Base-by-base conservation (phyloP, 2,113 vertebrate genomes). In the Lagenorhynchus albirostris region DNA sequence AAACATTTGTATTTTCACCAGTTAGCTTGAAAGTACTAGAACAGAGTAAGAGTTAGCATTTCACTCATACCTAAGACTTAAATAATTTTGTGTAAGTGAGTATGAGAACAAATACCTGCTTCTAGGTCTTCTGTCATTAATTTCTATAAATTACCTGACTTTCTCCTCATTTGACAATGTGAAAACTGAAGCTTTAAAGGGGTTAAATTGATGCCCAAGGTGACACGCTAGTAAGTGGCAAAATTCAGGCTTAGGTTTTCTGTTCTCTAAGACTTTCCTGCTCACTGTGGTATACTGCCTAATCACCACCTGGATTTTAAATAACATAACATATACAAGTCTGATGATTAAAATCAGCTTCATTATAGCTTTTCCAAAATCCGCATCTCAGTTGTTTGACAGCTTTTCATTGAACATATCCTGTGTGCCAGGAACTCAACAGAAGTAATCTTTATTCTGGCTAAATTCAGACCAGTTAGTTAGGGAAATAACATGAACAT, bases 321-420 rank as follows among this genome's bases (percentile, higher is more conserved):
- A 31, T 97, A 63, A 76, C 81, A 47, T 65, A 74, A 70, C 65
- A 60, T 70, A 80, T 92, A 88, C n/a, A 94, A 90, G 17, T 13
- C 58, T 50, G 67, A 26, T 82, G 53, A 65, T 81, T 63, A 88
- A 77, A 91, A 71, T 93, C 38, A 38, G 29, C 53, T 89, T 94
- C 76, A 81, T 81, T 85, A n/a, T 10, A 85, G 89, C 70, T 94
- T 96, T 88, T 93, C 60, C 74, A 73, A 85, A 96, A 17, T 89
- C 44, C 15, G 23, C 41, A 83, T 89, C 33, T 77, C 26, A 41
- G 70, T 81, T 62, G 53, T 81, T 93, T 50, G 53, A 62, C 70
- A 68, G 77, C 68, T 96, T 96, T 88, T 82, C 53, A 33, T 53
- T 73, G 74, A 92, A 14, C 65, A 8, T 88, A 10, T 91, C 76